phyloP scores from a whole-genome alignment of 2,113 vertebrate genomes.

The Mugil cephalus region DNA sequence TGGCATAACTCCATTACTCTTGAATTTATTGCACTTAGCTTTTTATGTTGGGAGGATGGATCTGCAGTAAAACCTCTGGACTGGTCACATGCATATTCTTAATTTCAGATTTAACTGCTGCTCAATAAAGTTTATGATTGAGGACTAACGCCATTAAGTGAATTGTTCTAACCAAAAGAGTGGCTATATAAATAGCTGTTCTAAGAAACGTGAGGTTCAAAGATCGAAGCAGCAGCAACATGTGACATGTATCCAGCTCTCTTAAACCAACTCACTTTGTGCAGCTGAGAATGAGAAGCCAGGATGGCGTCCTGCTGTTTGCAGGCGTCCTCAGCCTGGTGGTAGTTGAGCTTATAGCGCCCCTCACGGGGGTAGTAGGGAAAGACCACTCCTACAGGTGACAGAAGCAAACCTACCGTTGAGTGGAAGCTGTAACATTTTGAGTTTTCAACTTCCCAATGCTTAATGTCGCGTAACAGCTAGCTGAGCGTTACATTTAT shows the following conservation, averaged over 20 bases:
- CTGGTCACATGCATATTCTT: conserved; percentile 6
- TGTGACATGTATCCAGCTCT: background rate
- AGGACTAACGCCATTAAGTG: background rate
- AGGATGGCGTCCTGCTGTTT: conserved; percentile 92
- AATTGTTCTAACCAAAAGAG: background rate
- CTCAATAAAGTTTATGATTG: conserved; percentile 26
- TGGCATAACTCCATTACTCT: conserved; percentile 36
- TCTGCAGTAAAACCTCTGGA: conserved; percentile 4
- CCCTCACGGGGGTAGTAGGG: conserved; percentile 93
- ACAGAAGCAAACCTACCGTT: conserved; percentile 9
- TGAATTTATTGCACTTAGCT: conserved; percentile 20
- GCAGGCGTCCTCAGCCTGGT: conserved; percentile 89
- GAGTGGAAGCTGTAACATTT: background rate
- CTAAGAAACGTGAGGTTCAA: background rate
- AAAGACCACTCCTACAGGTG: conserved; percentile 90
- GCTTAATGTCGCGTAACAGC: background rate
- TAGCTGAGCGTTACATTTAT: background rate
- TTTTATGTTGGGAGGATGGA: conserved; percentile 5
- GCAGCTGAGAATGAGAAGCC: conserved; percentile 93
- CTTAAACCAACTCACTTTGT: conserved; percentile 74
- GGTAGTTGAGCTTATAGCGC: conserved; percentile 93
- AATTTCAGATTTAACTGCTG: conserved; percentile 11
- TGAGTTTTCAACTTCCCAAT: background rate
- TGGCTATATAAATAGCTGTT: background rate
- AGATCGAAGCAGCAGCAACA: background rate